Base-by-base conservation (phyloP, 2,888 invertebrate genomes). In the Craniophora ligustri region DNA sequence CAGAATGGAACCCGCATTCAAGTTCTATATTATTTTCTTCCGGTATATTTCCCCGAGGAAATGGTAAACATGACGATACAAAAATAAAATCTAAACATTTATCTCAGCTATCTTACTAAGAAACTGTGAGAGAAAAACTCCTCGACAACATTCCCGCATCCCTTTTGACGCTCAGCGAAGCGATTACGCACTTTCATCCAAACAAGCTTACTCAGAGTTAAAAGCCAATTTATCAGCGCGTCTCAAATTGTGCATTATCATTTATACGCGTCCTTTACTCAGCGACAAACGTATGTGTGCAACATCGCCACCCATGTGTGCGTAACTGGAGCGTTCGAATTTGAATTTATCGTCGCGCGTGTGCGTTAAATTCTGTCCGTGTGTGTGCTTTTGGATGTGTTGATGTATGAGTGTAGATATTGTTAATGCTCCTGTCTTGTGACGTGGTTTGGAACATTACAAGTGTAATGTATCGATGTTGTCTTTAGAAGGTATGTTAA, bases 171-270 rank as follows among this genome's bases (percentile, higher is more conserved):
- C 56, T 67, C 34, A 68, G 51, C 49, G 55, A 55, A 56, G 49
- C 46, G 55, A 51, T 64, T 55, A 68, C 56, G 46, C 53, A 61
- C 53, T 55, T 56, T 39, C 67, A 61, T 42, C 68, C 51, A 61
- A 68, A 68, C 66, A 54, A 56, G 70, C 69, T 62, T 59, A 59
- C 67, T 56, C 62, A 55, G 59, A 71, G 71, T 59, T 65, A 68
- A 71, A 71, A 65, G 70, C 71, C 65, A 68, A 71, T 71, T 71
- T 71, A 71, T 71, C 58, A 65, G 36, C 45, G 32, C 26, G 48
- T 31, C 65, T 57, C 61, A 58, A 66, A 71, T 58, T 67, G 56
- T 66, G 65, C 70, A 71, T 71, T 68, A 65, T 71, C 62, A 71
- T 71, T 69, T 58, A 51, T 46, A 65, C 44, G 21, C 53, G 23